Base-by-base conservation (phyloP, 2,888 invertebrate species). In the Schizotus pectinicornis region DNA sequence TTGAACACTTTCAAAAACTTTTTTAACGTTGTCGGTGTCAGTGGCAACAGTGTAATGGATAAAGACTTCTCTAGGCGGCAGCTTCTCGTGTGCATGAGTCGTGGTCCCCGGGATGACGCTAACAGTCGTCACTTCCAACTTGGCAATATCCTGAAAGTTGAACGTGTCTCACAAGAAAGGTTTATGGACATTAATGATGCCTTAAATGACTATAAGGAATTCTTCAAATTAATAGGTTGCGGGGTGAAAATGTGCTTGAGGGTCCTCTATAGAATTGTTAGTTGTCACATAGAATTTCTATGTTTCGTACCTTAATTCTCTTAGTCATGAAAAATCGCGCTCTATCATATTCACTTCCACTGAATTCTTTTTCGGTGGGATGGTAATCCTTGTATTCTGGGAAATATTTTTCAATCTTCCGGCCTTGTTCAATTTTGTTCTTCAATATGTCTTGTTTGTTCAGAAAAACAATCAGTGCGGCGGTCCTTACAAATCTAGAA, bases 381-480 rank as follows among this genome's bases (percentile, higher is more conserved):
- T 78, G 73, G 70, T 83, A 91, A n/a, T 81, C 67, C 2, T 78
- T 70, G 70, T 86, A 91, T 56, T 87, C 83, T 0, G 89, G 88
- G 79, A 90, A 91, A 77, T 88, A 86, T 0, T 84, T 80, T 0
- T 81, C 85, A 48, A 91, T 83, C 52, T 81, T 81, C 61, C 83
- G 83, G 9, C 90, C 90, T 47, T 84, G 82, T n/a, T 84, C 78
- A 45, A 92, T 83, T 78, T 93, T 93, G 43, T 83, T 82, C 65
- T 88, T 84, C 48, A 93, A 80, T 1, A 91, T 79, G 74, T 93
- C 92, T 72, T 91, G 91, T 74, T 93, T 93, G 77, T 93, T 93
- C 34, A 93, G 82, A 77, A 93, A 93, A 6, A 93, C 85, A 45
- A 93, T 90, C 36, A 92, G 80, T 1, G 91, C 92, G 0, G 91